Evolutionary conservation across 2,888 invertebrate genomes (phyloP).

Genomic region (Rhagium mordax): DNA sequence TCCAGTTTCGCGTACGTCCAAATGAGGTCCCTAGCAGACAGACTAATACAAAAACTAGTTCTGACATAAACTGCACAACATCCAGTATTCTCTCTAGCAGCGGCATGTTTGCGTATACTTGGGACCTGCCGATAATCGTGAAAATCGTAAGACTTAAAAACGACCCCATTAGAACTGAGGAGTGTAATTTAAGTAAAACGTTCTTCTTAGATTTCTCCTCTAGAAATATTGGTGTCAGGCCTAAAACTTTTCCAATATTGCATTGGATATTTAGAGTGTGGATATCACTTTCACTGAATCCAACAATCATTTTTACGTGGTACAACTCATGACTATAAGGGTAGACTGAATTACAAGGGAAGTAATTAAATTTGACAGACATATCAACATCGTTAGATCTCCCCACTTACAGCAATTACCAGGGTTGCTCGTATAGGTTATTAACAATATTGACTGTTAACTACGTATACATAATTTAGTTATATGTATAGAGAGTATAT

Average conservation of each 20-base stretch:
- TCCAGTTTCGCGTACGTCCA: constrained; percentile 20
- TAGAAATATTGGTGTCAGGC: constrained; percentile 11
- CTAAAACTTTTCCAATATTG: constrained; percentile 26
- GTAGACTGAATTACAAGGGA: neutral
- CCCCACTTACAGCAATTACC: neutral
- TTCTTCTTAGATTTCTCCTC: neutral
- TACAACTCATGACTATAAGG: neutral
- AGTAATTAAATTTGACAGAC: neutral
- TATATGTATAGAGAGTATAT: neutral
- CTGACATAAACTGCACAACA: neutral
- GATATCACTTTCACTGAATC: neutral
- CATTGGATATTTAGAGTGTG: neutral
- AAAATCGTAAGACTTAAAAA: neutral
- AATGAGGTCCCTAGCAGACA: constrained; percentile 20
- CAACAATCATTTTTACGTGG: neutral
- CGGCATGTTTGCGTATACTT: neutral
- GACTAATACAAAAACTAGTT: constrained; percentile 14
- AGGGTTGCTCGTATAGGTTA: neutral
- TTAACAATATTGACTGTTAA: neutral
- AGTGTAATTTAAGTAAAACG: neutral
- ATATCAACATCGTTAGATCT: neutral
- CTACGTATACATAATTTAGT: neutral
- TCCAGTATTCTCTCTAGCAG: neutral
- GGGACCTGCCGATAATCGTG: neutral
- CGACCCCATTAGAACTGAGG: neutral